Evolutionary conservation across 2,888 invertebrate species (phyloP).

Genomic region (Enchytraeus crypticus): DNA sequence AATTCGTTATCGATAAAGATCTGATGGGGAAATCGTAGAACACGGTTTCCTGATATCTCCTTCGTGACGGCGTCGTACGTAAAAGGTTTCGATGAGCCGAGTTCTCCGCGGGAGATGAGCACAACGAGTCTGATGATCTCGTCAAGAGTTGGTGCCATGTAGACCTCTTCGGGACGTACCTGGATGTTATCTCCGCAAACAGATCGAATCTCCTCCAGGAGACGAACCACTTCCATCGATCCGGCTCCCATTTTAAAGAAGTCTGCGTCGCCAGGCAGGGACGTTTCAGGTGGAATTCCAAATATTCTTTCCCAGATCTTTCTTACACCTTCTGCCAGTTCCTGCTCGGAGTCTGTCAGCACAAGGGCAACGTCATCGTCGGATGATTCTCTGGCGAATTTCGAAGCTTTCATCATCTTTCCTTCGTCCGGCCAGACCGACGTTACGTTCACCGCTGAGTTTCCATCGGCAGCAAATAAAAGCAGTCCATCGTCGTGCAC

Average conservation of each 20-base stretch:
- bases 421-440: conserved; percentile 62
- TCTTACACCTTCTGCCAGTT: conserved; percentile 57
- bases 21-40: conserved; percentile 77
- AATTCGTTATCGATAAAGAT: conserved; percentile 86
- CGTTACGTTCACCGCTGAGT: conserved; percentile 70
- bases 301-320: background rate
- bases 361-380: conserved; percentile 53
- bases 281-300: background rate
- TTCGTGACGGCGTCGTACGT: conserved; percentile 65
- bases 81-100: conserved; percentile 53
- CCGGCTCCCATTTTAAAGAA: conserved; percentile 93
- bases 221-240: conserved; percentile 89
- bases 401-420: conserved; percentile 68
- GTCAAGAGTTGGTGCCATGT: conserved; percentile 79
- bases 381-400: conserved; percentile 58
- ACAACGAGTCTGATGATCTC: conserved; percentile 66
- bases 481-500: conserved; percentile 72
- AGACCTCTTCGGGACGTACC: conserved; percentile 79
- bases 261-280: too few relatives aligned
- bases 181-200: conserved; percentile 62
- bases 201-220: conserved; percentile 86
- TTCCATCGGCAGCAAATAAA: conserved; percentile 70
- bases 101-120: conserved; percentile 57
- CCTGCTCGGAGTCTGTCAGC: conserved; percentile 56
- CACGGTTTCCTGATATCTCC: too few relatives aligned